A percentile compares a stretch with the other conserved stretches of the same genome.
Conservation (phyloP, 2,113 vertebrate genomes). For the Sceloporus undulatus region DNA sequence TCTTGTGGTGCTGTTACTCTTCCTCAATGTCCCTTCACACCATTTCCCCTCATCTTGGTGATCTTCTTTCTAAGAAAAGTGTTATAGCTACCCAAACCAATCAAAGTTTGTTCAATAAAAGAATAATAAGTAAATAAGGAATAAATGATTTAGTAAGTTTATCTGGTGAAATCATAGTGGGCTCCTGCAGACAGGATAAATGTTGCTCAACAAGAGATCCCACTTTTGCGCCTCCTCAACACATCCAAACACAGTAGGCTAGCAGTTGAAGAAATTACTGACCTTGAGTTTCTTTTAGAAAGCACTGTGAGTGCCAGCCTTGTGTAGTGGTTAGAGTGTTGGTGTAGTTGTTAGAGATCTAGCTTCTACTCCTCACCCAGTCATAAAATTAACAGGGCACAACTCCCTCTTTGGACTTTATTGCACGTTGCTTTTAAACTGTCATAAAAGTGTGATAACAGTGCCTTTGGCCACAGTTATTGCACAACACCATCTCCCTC, state of each 20-base stretch:
- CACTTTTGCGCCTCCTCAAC: not conserved
- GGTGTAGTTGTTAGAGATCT: too few relatives aligned
- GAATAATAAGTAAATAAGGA: not conserved
- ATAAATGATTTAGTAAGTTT: not conserved
- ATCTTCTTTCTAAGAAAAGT: not conserved
- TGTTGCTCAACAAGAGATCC: not conserved
- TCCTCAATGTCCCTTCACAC: not conserved
- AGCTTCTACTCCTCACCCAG: too few relatives aligned
- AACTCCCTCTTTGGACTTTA: too few relatives aligned
- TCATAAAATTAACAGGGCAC: too few relatives aligned
- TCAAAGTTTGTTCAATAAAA: not conserved
- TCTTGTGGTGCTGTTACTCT: not conserved
- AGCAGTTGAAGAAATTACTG: not conserved
- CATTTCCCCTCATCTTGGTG: not conserved
- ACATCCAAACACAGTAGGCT: not conserved
- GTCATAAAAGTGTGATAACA: too few relatives aligned
- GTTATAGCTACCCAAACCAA: not conserved
- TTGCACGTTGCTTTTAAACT: too few relatives aligned
- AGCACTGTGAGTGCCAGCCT: fast-evolving
- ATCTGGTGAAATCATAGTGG: not conserved
- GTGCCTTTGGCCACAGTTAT: too few relatives aligned
- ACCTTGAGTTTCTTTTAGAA: conserved; percentile 3
- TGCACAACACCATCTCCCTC: too few relatives aligned
- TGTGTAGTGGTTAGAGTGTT: too few relatives aligned
- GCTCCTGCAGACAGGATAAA: too few relatives aligned